Evolutionary conservation across 2,113 vertebrate species (phyloP), one percentile per base, ranked within the genome.

Genomic region (Stercorarius parasiticus): DNA sequence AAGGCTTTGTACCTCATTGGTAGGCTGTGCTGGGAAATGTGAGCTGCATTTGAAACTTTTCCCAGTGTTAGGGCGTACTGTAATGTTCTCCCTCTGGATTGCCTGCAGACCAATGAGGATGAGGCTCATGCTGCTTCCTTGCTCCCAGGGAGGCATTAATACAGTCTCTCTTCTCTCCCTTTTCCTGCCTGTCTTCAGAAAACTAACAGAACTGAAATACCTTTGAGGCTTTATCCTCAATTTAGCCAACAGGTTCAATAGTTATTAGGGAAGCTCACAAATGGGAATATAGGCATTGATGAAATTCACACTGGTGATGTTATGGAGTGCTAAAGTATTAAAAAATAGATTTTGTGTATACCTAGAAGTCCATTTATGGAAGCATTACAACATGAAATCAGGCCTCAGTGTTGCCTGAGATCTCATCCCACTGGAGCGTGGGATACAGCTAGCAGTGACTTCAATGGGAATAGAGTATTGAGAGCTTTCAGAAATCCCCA

Each of bases 201-300:
- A 43, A 79, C 55, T 83, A 73, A 88, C 58, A 92, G 77, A 91
- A 61, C 55, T 93, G 52, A 64, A 94, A 87, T 93, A 91, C 93
- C 61, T 93, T 79, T 89, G 94, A 84, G 93, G 84, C 43, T 93
- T 96, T 96, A 85, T 85, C 56, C 73, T 97, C 86, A 36, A 11
- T 93, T 93, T 91, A 96, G 36, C 89, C 56, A 85, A 52, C 38
- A 85, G 81, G 45, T 96, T 91, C 73, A 93, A 11, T 59, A 91
- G 52, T 91, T 94, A 81, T 62, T 91, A 93, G 55, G 56, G 77
- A 81, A 91, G 80, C 69, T 84, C 83, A 91, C 91, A 95, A 71
- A 58, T 74, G 86, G 93, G 89, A 93, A 82, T 89, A 86, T 19
- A 87, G 56, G 16, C 59, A 30, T 27, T 71, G 69, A 91, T 23